Evolutionary conservation across 2,797 vertebrate genomes (phyloP), one percentile per base, ranked within the genome.

Genomic region (Sebastes goodei): DNA sequence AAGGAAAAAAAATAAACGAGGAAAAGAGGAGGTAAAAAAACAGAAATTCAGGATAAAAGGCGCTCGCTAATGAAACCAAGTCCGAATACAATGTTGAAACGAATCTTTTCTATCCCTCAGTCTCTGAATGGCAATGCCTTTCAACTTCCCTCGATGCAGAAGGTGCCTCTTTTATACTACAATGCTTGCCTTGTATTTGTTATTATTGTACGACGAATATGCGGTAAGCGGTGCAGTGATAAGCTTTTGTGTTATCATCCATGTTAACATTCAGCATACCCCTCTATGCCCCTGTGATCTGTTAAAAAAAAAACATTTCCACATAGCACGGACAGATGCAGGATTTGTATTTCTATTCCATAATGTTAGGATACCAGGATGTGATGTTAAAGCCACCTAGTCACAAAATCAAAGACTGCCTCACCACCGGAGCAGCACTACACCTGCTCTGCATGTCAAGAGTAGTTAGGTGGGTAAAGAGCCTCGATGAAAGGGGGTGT

Each of bases 401-500:
- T 67, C 64, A 75, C 56, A 78, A 52, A 81, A 79, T 56, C 42
- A 59, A 76, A 57, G n/a, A 64, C 21, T 23, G 23, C 38, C 29
- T 74, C 30, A 42, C 15, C 33, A 68, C 52, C 21, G n/a, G 42
- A 83, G 81, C 35, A 71, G 62, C 27, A 30, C 62, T 49, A 71
- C 78, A 87, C 64, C 76, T 79, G 79, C 56, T 86, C 81, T 75
- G 74, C 78, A 81, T 74, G 80, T 76, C 73, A 78, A 53, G 78
- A 86, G 83, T 32, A 69, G 59, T 73, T 77, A 29, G 69, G 29
- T 63, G 61, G 46, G 38, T 59, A 73, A 76, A 82, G 49, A 84
- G 52, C 49, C 59, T 87, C 15, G 7, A 61, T 23, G 46, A 64
- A 63, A 65, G 65, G 38, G 64, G 55, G 46, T 57, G 76, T 57